phyloP scores from a whole-genome alignment of 2,888 invertebrate genomes.

The Diaprepes abbreviatus region DNA sequence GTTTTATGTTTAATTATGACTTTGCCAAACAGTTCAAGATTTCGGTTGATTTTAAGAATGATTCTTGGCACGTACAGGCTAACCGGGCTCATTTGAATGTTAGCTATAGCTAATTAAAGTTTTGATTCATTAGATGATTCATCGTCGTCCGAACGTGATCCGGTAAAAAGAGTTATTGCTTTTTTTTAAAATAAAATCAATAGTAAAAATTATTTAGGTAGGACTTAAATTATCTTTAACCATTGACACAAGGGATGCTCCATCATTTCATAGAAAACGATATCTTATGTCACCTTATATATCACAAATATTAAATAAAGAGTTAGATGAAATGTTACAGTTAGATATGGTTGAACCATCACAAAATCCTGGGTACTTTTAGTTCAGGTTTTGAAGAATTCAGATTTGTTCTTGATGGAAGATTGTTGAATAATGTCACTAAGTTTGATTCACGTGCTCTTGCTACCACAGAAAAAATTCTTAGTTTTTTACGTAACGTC shows the following conservation, averaged over 20 bases:
- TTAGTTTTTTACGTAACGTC: slow-evolving; percentile 8
- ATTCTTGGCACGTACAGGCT: neutral
- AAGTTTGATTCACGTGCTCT: slow-evolving; percentile 38
- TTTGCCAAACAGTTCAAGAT: neutral
- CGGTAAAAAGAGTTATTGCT: neutral
- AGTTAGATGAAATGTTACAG: slow-evolving; percentile 45
- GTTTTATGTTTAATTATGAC: slow-evolving; percentile 8
- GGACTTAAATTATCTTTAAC: slow-evolving; percentile 18
- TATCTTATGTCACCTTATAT: slow-evolving; percentile 42
- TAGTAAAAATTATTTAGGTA: slow-evolving; percentile 16
- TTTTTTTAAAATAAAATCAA: slow-evolving; percentile 1
- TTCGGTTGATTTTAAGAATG: neutral
- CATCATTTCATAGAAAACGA: slow-evolving; percentile 18
- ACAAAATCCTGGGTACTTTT: no score
- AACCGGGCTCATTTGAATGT: neutral
- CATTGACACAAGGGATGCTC: slow-evolving; percentile 39
- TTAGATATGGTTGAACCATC: no score
- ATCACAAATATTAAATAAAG: slow-evolving; percentile 35
- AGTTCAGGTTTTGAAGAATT: slow-evolving; percentile 40
- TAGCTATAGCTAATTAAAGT: neutral
- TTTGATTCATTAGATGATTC: neutral
- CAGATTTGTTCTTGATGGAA: no score
- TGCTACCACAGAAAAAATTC: slow-evolving; percentile 42
- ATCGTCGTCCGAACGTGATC: neutral
- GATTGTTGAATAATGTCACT: slow-evolving; percentile 36